phyloP scores from a whole-genome alignment of 2,888 invertebrate genomes.

The Lingula anatina region DNA sequence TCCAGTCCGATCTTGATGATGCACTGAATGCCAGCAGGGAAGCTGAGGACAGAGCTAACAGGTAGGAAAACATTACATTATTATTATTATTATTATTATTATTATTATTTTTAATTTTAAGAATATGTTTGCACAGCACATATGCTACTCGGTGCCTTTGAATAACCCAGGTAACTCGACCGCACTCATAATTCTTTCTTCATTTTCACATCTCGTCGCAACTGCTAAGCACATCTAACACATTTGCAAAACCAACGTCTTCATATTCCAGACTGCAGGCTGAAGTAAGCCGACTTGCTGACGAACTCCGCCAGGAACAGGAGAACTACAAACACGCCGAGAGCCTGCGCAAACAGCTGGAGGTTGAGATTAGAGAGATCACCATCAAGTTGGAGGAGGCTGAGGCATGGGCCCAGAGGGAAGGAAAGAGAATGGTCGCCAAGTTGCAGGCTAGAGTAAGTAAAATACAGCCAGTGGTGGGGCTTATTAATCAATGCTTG shows the following conservation, averaged over 20 bases:
- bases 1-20: slow-evolving; percentile 96
- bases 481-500: not conserved
- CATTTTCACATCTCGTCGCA: too few species aligned
- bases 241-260: too few species aligned
- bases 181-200: too few species aligned
- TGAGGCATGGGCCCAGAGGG: slow-evolving; percentile 49
- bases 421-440: slow-evolving; percentile 51
- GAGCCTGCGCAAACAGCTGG: slow-evolving; percentile 50
- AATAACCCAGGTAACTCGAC: too few species aligned
- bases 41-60: slow-evolving; percentile 16
- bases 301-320: slow-evolving; percentile 51
- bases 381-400: slow-evolving; percentile 52
- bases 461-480: not conserved
- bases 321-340: slow-evolving; percentile 54
- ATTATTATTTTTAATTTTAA: too few species aligned
- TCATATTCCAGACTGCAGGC: slow-evolving; percentile 35
- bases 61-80: too few species aligned
- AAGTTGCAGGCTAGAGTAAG: slow-evolving; percentile 49
- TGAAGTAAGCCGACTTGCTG: slow-evolving; percentile 44
- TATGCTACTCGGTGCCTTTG: too few species aligned
- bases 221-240: too few species aligned
- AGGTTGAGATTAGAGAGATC: slow-evolving; percentile 52
- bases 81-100: too few species aligned
- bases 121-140: too few species aligned
- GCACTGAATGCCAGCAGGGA: slow-evolving; percentile 56